Conservation (phyloP, 2,797 vertebrate species). For the Darevskia nairensis region DNA sequence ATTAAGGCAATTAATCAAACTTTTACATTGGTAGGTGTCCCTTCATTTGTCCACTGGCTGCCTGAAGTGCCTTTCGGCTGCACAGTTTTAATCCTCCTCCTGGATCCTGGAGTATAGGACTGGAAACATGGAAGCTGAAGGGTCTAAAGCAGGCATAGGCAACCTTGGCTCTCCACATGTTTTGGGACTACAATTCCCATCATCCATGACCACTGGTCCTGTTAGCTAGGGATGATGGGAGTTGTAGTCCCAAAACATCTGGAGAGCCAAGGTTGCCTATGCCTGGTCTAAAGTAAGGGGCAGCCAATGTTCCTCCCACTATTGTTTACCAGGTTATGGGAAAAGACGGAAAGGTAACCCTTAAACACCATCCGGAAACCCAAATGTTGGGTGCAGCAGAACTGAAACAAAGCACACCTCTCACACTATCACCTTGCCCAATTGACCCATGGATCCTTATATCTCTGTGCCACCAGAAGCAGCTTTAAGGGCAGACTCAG, state of each 20-base stretch:
- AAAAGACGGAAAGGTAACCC: background rate
- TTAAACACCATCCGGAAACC: background rate
- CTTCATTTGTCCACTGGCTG: slow-evolving; percentile 63
- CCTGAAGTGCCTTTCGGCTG: slow-evolving; percentile 69
- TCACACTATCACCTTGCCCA: background rate
- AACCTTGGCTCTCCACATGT: too few relatives aligned
- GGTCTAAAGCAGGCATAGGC: too few relatives aligned
- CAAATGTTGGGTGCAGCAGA: background rate
- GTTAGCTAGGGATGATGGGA: too few relatives aligned
- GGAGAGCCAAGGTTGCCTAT: too few relatives aligned
- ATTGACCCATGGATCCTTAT: background rate
- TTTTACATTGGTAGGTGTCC: slow-evolving; percentile 73
- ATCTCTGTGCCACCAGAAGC: background rate
- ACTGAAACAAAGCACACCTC: background rate
- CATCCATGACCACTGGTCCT: too few relatives aligned
- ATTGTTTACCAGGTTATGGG: background rate
- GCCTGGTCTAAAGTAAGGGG: background rate
- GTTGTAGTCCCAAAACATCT: too few relatives aligned
- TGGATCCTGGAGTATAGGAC: slow-evolving; percentile 35
- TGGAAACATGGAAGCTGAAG: background rate
- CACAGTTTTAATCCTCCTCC: slow-evolving; percentile 65
- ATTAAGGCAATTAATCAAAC: slow-evolving; percentile 82
- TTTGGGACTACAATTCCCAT: too few relatives aligned
- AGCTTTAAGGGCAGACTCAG: background rate
- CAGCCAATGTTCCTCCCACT: background rate